These are phyloP conservation scores for Ondatra zibethicus DNA, from an alignment of 2,113 vertebrate species.

Conservation along the genomic window DNA sequence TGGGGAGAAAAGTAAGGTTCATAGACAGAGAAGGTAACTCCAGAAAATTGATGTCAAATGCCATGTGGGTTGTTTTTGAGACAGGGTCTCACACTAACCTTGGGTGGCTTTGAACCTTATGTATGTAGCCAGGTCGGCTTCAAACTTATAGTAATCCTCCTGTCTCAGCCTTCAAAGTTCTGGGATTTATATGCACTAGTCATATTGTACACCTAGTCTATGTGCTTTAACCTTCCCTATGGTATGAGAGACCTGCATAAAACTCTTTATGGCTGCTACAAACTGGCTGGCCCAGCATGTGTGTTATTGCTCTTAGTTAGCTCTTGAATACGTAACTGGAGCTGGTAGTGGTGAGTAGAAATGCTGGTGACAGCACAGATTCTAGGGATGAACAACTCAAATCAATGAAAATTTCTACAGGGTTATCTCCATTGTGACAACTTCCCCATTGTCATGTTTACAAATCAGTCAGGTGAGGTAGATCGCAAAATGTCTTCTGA, in stretches of 20 bases:
- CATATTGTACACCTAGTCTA: background rate
- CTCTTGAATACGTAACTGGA: constrained; percentile 21
- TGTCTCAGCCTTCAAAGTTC: background rate
- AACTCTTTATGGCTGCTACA: background rate
- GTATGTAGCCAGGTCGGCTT: background rate
- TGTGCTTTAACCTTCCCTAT: background rate
- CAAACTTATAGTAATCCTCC: background rate
- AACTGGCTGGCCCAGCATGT: background rate
- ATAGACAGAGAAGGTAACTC: background rate
- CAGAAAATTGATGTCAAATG: constrained; percentile 28
- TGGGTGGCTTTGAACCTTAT: background rate
- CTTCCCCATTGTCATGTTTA: constrained; percentile 17
- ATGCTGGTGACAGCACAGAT: constrained; percentile 4
- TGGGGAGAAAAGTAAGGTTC: background rate
- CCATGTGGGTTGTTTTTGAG: background rate
- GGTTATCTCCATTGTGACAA: constrained; percentile 9
- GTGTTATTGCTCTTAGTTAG: constrained; percentile 16
- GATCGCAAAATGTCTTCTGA: background rate
- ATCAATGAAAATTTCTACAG: background rate
- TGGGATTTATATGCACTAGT: background rate
- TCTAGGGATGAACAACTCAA: constrained; percentile 21
- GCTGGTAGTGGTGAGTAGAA: constrained; percentile 1
- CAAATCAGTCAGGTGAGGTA: background rate
- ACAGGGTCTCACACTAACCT: background rate
- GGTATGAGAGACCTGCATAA: background rate